Evolutionary conservation across 2,888 invertebrate genomes (phyloP), one percentile per base, ranked within the genome.

Genomic region (Anorthoa munda): DNA sequence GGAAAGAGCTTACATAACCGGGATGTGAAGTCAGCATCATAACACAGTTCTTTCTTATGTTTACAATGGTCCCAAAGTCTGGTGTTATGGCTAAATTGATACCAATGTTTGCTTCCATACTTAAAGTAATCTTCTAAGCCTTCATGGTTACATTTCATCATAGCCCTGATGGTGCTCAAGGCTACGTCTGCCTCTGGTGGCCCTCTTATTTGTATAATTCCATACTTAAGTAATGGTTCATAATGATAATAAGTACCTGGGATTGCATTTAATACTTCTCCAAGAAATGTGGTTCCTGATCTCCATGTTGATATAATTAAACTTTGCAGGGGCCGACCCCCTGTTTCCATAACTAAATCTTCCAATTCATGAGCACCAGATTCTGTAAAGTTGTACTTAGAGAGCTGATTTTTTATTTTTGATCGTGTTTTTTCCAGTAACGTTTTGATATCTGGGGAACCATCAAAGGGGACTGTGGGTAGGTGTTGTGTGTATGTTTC

Each of bases 211-310:
- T 98, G 98, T 83, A 98, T 97, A 85, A 98, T 98, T 78, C 98
- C 98, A 94, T 98, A 98, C 90, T 98, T 97, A 76, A 98, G 95
- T 77, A 99, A 95, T 50, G 99, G 99, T 93, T 99, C 99, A 91
- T 99, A 99, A 92, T 99, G 98, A 94, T 99, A 99, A 94, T 97
- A 99, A 92, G 98, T 99, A 48, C 97, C 98, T 23, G 99, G 98
- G 91, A 98, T 97, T 45, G 98, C 97, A 92, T 98, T 98, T 63
- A 99, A 92, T 59, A 98, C 97, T 90, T 98, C 98, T 69, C 98
- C 99, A 67, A 99, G 96, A 92, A 99, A 99, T 51, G 99, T 99
- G 26, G 99, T 98, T 11, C 99, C 99, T 7, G 98, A 98, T 85
- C 99, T 97, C 98, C 99, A 99, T 18, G 98, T 98, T n/a, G 98